phyloP scores from a whole-genome alignment of 92 coral and sea anemone species.

The Palythoa caribaeorum region DNA sequence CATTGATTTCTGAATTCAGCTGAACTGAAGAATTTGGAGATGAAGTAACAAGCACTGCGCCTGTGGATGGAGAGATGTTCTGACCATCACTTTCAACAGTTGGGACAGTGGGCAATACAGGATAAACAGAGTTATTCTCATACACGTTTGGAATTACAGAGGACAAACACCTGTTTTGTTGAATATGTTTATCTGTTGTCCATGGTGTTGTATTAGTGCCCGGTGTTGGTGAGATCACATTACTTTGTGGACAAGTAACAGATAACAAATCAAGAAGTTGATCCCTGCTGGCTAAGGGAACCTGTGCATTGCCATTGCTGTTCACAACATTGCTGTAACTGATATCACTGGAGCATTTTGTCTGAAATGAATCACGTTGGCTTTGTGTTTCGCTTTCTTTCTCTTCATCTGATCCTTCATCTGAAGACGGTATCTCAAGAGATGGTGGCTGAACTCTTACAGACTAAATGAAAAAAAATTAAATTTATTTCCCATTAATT shows the following conservation, averaged over 20 bases:
- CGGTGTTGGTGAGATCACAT: neutral
- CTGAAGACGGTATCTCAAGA: conserved; percentile 25
- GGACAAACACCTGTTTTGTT: neutral
- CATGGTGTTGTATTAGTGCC: neutral
- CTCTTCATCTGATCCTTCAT: conserved; percentile 3
- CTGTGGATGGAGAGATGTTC: neutral
- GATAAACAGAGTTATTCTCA: too few species aligned
- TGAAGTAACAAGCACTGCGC: neutral
- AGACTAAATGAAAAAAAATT: neutral
- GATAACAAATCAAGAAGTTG: neutral
- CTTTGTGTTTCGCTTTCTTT: neutral
- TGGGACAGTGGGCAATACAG: too few species aligned
- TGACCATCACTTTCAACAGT: too few species aligned
- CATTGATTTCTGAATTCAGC: conserved; percentile 10
- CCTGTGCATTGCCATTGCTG: neutral
- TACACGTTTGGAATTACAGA: too few species aligned
- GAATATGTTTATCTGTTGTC: neutral
- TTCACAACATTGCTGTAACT: too few species aligned
- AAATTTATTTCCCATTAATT: too few species aligned
- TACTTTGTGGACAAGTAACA: neutral
- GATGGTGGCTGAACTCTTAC: conserved; percentile 21
- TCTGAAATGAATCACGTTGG: neutral
- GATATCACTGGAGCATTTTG: neutral
- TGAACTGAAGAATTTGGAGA: neutral
- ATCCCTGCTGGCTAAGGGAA: neutral